Conservation (phyloP, 1,140 invertebrate genomes). For the Brachionus asplanchnoidis region DNA sequence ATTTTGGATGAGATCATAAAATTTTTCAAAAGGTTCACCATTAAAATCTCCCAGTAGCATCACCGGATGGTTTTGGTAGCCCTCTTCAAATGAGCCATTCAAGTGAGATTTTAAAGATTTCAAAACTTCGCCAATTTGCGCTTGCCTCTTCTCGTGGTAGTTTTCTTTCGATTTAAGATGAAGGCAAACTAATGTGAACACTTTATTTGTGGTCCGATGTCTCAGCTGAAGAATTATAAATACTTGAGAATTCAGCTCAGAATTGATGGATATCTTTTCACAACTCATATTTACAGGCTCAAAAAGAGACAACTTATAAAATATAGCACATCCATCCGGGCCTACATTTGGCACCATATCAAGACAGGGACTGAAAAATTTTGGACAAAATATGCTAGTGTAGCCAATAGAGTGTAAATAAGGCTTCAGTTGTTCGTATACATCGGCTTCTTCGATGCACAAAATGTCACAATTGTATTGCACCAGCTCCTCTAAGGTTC, state of each 20-base stretch:
- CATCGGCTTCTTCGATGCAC: constrained; percentile 35
- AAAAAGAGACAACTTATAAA: constrained; percentile 7
- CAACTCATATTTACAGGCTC: constrained; percentile 36
- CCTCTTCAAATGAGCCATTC: neutral
- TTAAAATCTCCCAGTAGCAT: constrained; percentile 23
- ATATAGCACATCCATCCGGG: constrained; percentile 38
- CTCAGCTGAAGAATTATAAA: constrained; percentile 29
- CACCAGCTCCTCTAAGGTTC: constrained; percentile 27
- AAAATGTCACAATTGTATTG: constrained; percentile 3
- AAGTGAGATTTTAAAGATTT: constrained; percentile 15
- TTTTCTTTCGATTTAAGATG: constrained; percentile 34
- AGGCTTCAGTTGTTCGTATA: constrained; percentile 34
- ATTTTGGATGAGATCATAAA: neutral
- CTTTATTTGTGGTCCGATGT: neutral
- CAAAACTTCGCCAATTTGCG: neutral
- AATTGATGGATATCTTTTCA: constrained; percentile 4
- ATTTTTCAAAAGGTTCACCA: constrained; percentile 40
- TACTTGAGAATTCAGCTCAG: constrained; percentile 27
- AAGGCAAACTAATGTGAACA: constrained; percentile 10
- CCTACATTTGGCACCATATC: constrained; percentile 25
- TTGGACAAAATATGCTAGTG: constrained; percentile 36
- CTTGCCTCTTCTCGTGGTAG: neutral
- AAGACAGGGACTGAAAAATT: constrained; percentile 41
- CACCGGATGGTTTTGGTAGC: neutral
- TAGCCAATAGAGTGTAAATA: constrained; percentile 38